Evolutionary conservation across 2,888 invertebrate genomes (phyloP), one percentile per base, ranked within the genome.

Genomic region (Melinopterus prodromus): DNA sequence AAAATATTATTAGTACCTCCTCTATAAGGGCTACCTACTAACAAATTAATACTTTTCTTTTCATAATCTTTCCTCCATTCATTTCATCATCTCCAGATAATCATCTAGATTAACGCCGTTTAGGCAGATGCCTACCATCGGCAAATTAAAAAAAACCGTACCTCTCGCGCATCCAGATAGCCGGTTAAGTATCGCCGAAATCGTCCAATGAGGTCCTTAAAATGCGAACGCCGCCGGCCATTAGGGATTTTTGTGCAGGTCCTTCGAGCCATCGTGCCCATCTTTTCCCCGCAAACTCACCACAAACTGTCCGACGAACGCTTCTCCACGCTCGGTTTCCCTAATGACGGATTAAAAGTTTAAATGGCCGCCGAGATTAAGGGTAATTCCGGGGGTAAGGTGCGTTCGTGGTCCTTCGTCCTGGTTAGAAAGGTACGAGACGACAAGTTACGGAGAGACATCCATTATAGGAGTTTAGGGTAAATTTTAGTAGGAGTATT

Each of bases 401-500:
- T 53, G 53, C 53, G 53, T 53, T 53, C 53, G 5, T 3, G 12
- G 53, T 2, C 53, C 53, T 53, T 53, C 53, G 53, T 53, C 53
- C 53, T 53, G 2, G 53, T 12, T 53, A 77, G 81, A 53, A 53
- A 53, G 53, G 53, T 53, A 53, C 53, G 53, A 53, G 53, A 53
- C 9, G 53, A 53, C 53, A 53, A 12, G 9, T 7, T 53, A 53
- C 5, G 53, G 9, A 7, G 9, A 7, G 12, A 53, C 53, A 53
- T 53, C 53, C 53, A 1, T 79, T 69, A 77, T 82, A 80, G 77
- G 78, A 82, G 82, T 81, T 53, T 53, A 53, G 53, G 53, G 53
- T 82, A 82, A 82, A 80, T 79, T 80, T 82, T 81, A 82, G 79
- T 80, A 78, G 81, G 80, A 78, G 82, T 82, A 84, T 84, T 84